Conservation (phyloP, 2,888 invertebrate species). For the Cheilosia pagana region DNA sequence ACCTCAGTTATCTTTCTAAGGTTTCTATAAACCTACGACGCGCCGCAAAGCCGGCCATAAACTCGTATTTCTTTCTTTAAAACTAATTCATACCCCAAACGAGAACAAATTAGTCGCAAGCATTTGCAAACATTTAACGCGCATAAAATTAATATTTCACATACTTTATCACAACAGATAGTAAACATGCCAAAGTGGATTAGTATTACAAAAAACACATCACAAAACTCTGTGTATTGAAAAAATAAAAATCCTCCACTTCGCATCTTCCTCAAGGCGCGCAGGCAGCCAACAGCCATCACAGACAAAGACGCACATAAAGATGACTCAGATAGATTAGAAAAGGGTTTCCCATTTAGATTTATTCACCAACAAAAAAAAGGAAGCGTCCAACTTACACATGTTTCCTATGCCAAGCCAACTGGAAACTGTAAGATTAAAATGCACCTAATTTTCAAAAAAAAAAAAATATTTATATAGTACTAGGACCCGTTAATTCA, state of each 20-base stretch:
- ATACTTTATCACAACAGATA: background rate
- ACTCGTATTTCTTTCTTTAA: too few species aligned
- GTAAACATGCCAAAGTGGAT: constrained; percentile 4
- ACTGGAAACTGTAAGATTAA: constrained; percentile 71
- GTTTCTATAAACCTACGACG: too few species aligned
- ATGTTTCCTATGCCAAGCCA: constrained; percentile 63
- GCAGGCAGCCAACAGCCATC: constrained; percentile 13
- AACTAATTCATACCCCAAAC: too few species aligned
- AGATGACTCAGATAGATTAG: constrained; percentile 1
- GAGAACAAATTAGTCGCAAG: background rate
- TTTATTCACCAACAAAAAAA: constrained; percentile 47
- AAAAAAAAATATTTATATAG: constrained; percentile 25
- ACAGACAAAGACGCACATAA: constrained; percentile 13
- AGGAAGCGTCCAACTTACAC: constrained; percentile 64
- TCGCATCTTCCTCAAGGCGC: constrained; percentile 22
- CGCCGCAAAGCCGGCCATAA: too few species aligned
- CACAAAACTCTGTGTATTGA: background rate
- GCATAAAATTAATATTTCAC: background rate
- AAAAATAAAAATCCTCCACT: constrained; percentile 15
- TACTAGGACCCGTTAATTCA: constrained; percentile 17
- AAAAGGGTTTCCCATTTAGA: background rate
- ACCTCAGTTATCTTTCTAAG: too few species aligned
- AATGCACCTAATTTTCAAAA: constrained; percentile 67
- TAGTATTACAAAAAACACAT: background rate
- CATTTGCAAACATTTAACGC: background rate